Conservation (phyloP, 2,888 invertebrate genomes). For the Drosophila emarginata region DNA sequence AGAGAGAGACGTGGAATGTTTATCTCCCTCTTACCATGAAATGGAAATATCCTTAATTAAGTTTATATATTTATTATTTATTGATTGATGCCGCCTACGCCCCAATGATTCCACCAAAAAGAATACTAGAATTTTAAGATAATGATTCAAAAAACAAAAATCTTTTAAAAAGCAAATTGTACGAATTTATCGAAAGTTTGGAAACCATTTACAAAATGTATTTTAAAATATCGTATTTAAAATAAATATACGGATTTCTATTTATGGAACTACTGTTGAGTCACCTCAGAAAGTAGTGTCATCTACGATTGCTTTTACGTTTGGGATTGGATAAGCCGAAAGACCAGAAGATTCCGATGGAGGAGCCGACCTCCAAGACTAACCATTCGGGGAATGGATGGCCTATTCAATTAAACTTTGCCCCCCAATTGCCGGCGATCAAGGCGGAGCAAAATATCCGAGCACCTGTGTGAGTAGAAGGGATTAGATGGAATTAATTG, state of each 20-base stretch:
- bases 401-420: no score
- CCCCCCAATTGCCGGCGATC: not conserved
- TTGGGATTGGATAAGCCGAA: not conserved
- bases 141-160: slow-evolving; percentile 6
- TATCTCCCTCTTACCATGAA: not conserved
- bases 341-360: not conserved
- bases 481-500: not conserved
- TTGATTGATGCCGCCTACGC: not conserved
- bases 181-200: slow-evolving; percentile 62
- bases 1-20: not conserved
- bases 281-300: not conserved
- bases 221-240: slow-evolving; percentile 33
- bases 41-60: slow-evolving; percentile 3
- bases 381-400: no score
- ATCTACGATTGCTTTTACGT: not conserved
- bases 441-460: not conserved
- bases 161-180: slow-evolving; percentile 15
- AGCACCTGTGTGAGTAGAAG: not conserved
- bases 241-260: slow-evolving; percentile 16
- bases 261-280: not conserved
- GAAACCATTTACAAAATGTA: slow-evolving; percentile 34
- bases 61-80: not conserved
- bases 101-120: slow-evolving; percentile 42
- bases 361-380: not conserved
- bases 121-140: slow-evolving; percentile 21